Evolutionary conservation across 2,888 invertebrate species (phyloP).

Genomic region (Aleiodes leptofemur): DNA sequence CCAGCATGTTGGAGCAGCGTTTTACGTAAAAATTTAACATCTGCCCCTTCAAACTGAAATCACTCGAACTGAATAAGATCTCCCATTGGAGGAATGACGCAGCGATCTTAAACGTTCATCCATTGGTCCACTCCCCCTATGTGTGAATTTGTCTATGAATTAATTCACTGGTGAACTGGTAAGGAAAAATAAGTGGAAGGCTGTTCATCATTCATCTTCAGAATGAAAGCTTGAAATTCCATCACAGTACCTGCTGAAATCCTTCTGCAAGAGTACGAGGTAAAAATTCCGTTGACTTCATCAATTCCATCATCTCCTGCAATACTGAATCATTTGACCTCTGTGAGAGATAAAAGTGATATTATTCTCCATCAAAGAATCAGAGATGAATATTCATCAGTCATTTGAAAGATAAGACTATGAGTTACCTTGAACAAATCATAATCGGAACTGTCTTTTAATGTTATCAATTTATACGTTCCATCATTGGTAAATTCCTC

Average conservation of each 20-base stretch:
- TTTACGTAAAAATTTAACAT: no score
- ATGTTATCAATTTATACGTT: constrained; percentile 61
- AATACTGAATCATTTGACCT: constrained; percentile 52
- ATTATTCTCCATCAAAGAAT: background rate
- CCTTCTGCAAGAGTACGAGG: constrained; percentile 55
- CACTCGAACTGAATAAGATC: no score
- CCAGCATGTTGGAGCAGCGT: no score
- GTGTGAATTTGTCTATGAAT: no score
- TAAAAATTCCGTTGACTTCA: constrained; percentile 55
- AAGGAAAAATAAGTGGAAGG: no score
- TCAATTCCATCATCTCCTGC: constrained; percentile 49
- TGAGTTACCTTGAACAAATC: constrained; percentile 58
- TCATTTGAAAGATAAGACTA: background rate
- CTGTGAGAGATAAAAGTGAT: constrained; percentile 1
- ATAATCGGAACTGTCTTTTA: constrained; percentile 61
- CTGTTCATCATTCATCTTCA: background rate
- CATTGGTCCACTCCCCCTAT: no score
- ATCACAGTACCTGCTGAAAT: constrained; percentile 59
- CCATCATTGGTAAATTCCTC: constrained; percentile 62
- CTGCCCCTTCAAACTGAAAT: no score
- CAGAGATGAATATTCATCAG: background rate
- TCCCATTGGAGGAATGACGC: no score
- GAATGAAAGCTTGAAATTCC: background rate
- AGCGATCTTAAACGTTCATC: no score
- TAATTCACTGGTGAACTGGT: no score